Conservation (phyloP, 2,888 invertebrate species). For the Mimumesa dahlbomi region DNA sequence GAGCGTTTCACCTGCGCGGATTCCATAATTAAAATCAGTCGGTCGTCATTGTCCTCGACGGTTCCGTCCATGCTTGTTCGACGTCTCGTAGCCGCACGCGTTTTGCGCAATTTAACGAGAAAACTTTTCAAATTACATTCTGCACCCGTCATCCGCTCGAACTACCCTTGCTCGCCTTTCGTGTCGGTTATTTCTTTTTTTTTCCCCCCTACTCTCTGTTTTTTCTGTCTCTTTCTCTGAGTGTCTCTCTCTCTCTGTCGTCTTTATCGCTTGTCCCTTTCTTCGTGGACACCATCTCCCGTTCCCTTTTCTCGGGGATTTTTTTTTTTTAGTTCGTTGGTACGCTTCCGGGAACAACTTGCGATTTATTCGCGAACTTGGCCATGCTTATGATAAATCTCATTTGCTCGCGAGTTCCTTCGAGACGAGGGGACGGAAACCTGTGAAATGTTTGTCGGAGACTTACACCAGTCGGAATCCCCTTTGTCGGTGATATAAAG, state of each 20-base stretch:
- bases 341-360: too few relatives aligned
- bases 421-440: neutral
- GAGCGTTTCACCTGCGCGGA: conserved; percentile 65
- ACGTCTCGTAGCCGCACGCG: conserved; percentile 48
- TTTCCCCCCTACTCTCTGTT: neutral
- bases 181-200: conserved; percentile 5
- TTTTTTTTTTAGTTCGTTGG: too few relatives aligned
- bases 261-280: neutral
- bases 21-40: conserved; percentile 73
- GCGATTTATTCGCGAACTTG: conserved; percentile 18
- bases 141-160: conserved; percentile 17
- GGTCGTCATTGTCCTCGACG: conserved; percentile 53
- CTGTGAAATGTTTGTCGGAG: conserved; percentile 13
- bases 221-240: neutral
- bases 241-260: neutral
- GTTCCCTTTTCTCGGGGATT: neutral
- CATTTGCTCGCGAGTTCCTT: conserved; percentile 6
- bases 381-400: conserved; percentile 37
- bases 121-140: conserved; percentile 77
- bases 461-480: neutral
- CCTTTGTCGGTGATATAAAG: neutral
- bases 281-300: too few relatives aligned
- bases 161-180: conserved; percentile 16
- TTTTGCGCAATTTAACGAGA: conserved; percentile 76
- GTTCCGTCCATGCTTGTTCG: conserved; percentile 46